Conservation (phyloP, 2,113 vertebrate species). For the Dipodomys merriami region DNA sequence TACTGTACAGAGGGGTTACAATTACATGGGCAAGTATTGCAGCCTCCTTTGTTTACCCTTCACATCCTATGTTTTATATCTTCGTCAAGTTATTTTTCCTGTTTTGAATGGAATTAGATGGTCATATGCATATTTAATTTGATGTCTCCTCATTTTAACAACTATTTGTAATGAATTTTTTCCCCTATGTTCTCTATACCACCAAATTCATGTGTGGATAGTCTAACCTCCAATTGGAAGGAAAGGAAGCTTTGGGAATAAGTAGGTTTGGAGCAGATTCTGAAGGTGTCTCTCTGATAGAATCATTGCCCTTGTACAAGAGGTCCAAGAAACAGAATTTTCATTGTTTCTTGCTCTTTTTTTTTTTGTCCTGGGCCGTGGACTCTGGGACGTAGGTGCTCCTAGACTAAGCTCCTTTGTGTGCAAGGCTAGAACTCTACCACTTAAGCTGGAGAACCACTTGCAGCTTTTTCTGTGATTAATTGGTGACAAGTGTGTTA, state of each 20-base stretch:
- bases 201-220: background rate
- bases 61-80: background rate
- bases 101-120: background rate
- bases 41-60: too few species aligned
- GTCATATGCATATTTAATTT: background rate
- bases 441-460: too few species aligned
- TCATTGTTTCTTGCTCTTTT: background rate
- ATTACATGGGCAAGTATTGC: too few species aligned
- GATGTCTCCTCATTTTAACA: background rate
- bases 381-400: too few species aligned
- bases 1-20: too few species aligned
- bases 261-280: background rate
- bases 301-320: background rate
- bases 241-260: background rate
- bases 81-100: background rate
- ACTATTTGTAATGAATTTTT: background rate
- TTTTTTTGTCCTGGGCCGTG: too few species aligned
- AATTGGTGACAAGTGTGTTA: too few species aligned
- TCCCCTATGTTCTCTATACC: background rate
- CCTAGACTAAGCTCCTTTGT: too few species aligned
- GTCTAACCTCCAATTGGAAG: background rate
- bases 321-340: background rate
- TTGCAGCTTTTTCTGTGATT: too few species aligned
- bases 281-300: accelerated
- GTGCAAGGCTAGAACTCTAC: too few species aligned